phyloP scores from a whole-genome alignment of 2,888 invertebrate genomes.

The Ethmia dodecea region DNA sequence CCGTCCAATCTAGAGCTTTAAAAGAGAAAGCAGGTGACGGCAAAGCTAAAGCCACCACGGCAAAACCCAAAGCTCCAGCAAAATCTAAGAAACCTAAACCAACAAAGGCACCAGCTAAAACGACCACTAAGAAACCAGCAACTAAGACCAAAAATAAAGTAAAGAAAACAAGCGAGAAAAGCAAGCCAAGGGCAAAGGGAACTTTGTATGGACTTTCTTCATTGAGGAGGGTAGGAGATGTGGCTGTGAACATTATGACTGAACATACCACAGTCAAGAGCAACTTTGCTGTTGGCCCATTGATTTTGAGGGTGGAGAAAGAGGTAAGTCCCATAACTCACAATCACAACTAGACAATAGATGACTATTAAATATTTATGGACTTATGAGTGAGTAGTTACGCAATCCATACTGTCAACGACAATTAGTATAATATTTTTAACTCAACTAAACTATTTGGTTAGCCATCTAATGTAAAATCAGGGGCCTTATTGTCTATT shows the following conservation, averaged over 20 bases:
- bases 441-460: too few relatives aligned
- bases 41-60: slow-evolving; percentile 52
- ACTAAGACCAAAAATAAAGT: slow-evolving; percentile 48
- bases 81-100: slow-evolving; percentile 48
- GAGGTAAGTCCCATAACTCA: slow-evolving; percentile 80
- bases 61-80: slow-evolving; percentile 30
- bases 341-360: too few relatives aligned
- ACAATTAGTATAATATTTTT: too few relatives aligned
- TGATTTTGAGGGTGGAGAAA: slow-evolving; percentile 87
- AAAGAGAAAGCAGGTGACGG: slow-evolving; percentile 50
- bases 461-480: too few relatives aligned
- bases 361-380: too few relatives aligned
- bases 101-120: slow-evolving; percentile 47
- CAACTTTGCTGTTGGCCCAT: slow-evolving; percentile 88
- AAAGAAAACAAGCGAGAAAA: slow-evolving; percentile 58
- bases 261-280: slow-evolving; percentile 90
- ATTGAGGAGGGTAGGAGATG: slow-evolving; percentile 87
- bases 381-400: too few relatives aligned
- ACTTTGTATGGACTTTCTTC: slow-evolving; percentile 89
- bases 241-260: slow-evolving; percentile 86
- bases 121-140: slow-evolving; percentile 51
- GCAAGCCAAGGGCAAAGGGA: slow-evolving; percentile 83
- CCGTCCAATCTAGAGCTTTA: slow-evolving; percentile 44
- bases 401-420: too few relatives aligned
- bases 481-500: too few relatives aligned